Evolutionary conservation across 1,140 invertebrate species (phyloP), one percentile per base, ranked within the genome.

Genomic region (Leucophenga varia): DNA sequence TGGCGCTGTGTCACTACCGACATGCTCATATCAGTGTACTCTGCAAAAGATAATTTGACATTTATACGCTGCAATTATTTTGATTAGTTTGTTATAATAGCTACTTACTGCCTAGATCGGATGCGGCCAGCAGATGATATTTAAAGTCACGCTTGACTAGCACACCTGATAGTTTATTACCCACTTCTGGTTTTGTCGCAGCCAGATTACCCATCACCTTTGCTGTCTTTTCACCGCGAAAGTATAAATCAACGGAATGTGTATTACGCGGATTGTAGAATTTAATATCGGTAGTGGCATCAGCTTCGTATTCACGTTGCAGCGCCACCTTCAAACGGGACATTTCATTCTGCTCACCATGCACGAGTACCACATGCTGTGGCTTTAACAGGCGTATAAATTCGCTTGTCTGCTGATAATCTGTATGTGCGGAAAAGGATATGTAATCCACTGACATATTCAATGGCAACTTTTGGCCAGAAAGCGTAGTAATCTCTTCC

Each of bases 301-400:
- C 88, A 58, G 93, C 90, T 76, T 95, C 93, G 72, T 98, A 98
- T 76, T 99, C 95, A 12, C 96, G 79, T 59, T 93, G 86, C 14
- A 99, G 78, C 0, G 95, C 97, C 35, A 93, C 87, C 78, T 97
- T 97, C 35, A 99, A 76, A 18, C 97, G 83, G 3, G 85, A 88
- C 97, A 99, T 99, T 79, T 99, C 97, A 76, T 98, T 99, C 72
- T 95, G 91, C 77, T 99, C 97, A 1, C 97, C 97, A 76, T 99
- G 97, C 1, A 99, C 97, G 16, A 99, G 79, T 10, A 74, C 92
- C 37, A 99, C 91, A 79, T 99, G 95, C 1, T 93, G 88, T 13
- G 97, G 97, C 72, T 93, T 95, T 12, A 99, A 77, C 28, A 89
- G 85, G 21, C 93, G 82, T 49, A 99, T 92, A 67, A 99, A 99